Evolutionary conservation across 2,797 vertebrate species (phyloP).

Genomic region (Knipowitschia caucasica): DNA sequence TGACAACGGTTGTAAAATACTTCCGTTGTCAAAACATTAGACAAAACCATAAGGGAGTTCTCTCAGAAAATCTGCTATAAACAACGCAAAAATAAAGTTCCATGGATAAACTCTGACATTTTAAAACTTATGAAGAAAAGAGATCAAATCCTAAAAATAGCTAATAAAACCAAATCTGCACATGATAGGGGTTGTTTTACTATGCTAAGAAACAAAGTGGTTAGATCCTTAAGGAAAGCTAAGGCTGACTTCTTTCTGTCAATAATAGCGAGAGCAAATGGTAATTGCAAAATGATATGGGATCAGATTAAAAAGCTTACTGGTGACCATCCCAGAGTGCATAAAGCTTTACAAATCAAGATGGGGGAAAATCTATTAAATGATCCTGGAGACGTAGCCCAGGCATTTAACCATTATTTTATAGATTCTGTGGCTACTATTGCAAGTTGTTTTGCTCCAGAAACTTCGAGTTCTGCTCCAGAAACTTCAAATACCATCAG

Average conservation of each 20-base stretch:
- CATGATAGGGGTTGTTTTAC: constrained; percentile 4
- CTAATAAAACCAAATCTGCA: background rate
- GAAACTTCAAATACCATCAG: constrained; percentile 3
- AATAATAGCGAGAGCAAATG: background rate
- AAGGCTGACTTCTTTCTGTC: constrained; percentile 11
- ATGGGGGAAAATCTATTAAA: constrained; percentile 5
- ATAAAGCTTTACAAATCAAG: constrained; percentile 1
- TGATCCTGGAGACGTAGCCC: background rate
- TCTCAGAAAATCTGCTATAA: no score
- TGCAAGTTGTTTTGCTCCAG: no score
- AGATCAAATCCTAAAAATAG: constrained; percentile 6
- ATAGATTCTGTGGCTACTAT: constrained; percentile 7
- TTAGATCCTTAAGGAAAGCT: constrained; percentile 7
- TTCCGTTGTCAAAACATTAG: no score
- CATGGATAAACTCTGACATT: constrained; percentile 2
- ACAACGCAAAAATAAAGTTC: constrained; percentile 11
- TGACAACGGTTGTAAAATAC: no score
- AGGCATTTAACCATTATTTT: constrained; percentile 8
- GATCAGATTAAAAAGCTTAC: constrained; percentile 15
- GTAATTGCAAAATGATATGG: constrained; percentile 3
- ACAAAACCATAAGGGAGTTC: no score
- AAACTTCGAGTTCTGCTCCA: no score
- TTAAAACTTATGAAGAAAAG: constrained; percentile 6
- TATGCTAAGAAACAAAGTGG: constrained; percentile 12
- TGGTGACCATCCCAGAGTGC: constrained; percentile 6